Evolutionary conservation across 2,797 vertebrate genomes (phyloP), one percentile per base, ranked within the genome.

Genomic region (Mallotus villosus): DNA sequence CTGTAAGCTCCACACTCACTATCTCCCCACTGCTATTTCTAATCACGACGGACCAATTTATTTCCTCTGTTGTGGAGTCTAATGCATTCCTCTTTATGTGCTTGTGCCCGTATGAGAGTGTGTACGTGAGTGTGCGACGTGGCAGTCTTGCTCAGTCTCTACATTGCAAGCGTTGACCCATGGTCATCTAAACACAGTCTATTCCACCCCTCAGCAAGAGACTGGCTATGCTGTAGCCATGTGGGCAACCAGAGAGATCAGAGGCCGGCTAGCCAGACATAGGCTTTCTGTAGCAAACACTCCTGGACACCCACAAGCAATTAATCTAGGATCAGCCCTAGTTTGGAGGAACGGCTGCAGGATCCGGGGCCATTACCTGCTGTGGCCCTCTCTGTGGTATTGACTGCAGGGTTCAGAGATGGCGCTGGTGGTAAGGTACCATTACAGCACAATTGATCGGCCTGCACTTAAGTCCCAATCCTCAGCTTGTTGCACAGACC

Each of bases 401-500:
- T 73, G 85, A 88, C 64, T 66, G 64, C 74, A 76, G 73, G 81
- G 82, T 88, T 86, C 85, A 86, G 82, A 88, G 80, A 84, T 76
- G 86, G 86, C 77, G 67, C 71, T 75, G 80, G 80, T 83, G 75
- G 87, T 76, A 75, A 88, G 91, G 86, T 91, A 88, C 90, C 88
- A 86, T 92, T 92, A 91, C 90, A 87, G 80, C 84, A 82, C 80
- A 76, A 93, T 91, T 92, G 91, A 93, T 92, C 85, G 59, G 81
- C 70, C 84, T 89, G 87, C 89, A 91, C 92, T 93, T 90, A 91
- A 90, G 85, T 86, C 85, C 84, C 85, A 87, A 89, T 91, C 86
- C 85, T 77, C 82, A 83, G 75, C 83, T 83, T 85, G 85, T 88
- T 90, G 85, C 86, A 79, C 82, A 80, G 87, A 79, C 80, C 82